Evolutionary conservation across 1,140 invertebrate species (phyloP).

Genomic region (Pentalonia nigronervosa): DNA sequence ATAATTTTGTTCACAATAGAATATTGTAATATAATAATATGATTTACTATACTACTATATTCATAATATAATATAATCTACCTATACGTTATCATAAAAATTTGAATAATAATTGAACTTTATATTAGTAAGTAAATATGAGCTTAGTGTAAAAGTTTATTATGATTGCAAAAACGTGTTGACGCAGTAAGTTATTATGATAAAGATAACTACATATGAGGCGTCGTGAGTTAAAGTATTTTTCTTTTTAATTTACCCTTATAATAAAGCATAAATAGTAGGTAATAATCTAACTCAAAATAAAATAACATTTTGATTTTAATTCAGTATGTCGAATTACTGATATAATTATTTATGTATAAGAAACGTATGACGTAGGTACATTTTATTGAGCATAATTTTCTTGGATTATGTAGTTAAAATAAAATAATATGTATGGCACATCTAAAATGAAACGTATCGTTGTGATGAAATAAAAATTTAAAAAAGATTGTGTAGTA

Average conservation of each 20-base stretch:
- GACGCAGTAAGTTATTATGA: constrained; percentile 23
- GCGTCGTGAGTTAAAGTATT: not conserved
- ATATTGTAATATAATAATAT: not conserved
- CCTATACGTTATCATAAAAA: not conserved
- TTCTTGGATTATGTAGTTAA: not conserved
- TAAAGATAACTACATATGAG: not conserved
- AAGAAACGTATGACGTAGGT: not conserved
- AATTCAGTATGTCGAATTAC: not conserved
- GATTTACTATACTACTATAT: not conserved
- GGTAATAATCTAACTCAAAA: not conserved
- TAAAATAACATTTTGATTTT: not conserved
- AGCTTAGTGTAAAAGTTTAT: constrained; percentile 28
- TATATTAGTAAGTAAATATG: constrained; percentile 34
- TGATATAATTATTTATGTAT: not conserved
- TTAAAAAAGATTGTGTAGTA: not conserved
- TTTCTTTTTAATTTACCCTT: not conserved
- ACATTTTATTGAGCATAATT: not conserved
- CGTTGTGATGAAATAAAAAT: not conserved
- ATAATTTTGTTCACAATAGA: not conserved
- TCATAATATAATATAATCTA: not conserved
- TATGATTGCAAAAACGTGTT: constrained; percentile 31
- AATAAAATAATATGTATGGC: not conserved
- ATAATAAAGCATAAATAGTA: not conserved
- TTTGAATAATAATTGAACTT: constrained; percentile 39
- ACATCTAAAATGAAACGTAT: not conserved